A percentile compares a stretch with the other conserved stretches of the same genome.
Evolutionary conservation across 2,797 vertebrate species (phyloP).

Genomic region (Cryptoblepharus egeriae): DNA sequence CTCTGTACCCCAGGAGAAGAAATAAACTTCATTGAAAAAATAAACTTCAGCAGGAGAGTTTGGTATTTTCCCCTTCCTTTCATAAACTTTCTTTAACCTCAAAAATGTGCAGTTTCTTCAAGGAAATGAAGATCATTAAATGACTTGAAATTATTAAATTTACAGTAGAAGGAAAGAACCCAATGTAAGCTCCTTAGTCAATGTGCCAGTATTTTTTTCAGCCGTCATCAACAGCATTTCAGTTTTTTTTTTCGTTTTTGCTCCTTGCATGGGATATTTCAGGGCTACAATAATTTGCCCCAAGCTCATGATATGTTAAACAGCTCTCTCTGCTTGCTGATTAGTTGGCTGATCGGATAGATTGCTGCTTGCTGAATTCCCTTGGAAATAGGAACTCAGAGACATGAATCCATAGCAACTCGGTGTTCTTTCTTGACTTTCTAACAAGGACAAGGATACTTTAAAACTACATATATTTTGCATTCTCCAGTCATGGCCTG

Average conservation of each 20-base stretch:
- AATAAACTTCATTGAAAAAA: too few relatives aligned
- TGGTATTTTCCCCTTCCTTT: too few relatives aligned
- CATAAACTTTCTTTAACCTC: neutral
- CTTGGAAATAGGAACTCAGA: conserved; percentile 64
- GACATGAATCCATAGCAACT: conserved; percentile 75
- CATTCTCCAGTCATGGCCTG: conserved; percentile 19
- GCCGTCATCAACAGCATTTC: conserved; percentile 5
- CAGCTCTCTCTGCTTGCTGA: conserved; percentile 59
- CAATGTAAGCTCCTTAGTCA: conserved; percentile 9
- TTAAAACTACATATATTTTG: conserved; percentile 25
- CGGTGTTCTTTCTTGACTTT: conserved; percentile 59
- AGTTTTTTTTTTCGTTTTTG: neutral
- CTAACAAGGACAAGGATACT: conserved; percentile 62
- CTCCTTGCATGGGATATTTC: conserved; percentile 21
- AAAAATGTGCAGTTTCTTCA: neutral
- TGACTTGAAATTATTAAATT: neutral
- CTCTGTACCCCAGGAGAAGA: too few relatives aligned
- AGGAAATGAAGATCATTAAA: neutral
- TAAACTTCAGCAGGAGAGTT: too few relatives aligned
- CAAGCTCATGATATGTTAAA: conserved; percentile 35
- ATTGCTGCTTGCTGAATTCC: conserved; percentile 68
- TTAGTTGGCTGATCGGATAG: conserved; percentile 66
- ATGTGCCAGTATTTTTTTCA: conserved; percentile 1
- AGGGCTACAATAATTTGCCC: neutral
- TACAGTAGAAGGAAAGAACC: neutral